Conservation (phyloP, 2,797 vertebrate species). For the Typhlichthys eigenmanni region DNA sequence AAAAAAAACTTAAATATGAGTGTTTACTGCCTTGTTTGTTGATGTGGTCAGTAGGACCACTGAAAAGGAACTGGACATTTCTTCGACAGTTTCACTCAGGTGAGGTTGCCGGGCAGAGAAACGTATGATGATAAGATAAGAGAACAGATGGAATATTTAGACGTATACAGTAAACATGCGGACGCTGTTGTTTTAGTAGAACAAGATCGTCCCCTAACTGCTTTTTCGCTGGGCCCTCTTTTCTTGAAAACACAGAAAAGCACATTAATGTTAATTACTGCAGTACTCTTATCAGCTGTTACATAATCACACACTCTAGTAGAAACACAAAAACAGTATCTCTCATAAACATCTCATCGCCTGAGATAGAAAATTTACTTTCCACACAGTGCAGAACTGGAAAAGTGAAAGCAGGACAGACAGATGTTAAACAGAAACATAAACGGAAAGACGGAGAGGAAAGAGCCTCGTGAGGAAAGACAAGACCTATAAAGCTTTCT, state of each 20-base stretch:
- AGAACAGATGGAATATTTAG: background rate
- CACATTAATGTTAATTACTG: background rate
- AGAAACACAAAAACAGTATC: conserved; percentile 20
- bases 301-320: conserved; percentile 24
- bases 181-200: conserved; percentile 45
- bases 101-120: conserved; percentile 1
- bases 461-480: conserved; percentile 1
- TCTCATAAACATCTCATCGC: conserved; percentile 16
- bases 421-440: background rate
- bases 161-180: conserved; percentile 7
- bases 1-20: conserved; percentile 9
- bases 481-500: conserved; percentile 33
- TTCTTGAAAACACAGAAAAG: conserved; percentile 34
- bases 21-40: conserved; percentile 39
- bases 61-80: conserved; percentile 5
- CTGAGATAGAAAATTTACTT: conserved; percentile 15
- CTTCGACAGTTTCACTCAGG: background rate
- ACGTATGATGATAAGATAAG: background rate
- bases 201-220: background rate
- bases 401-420: background rate
- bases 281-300: conserved; percentile 26
- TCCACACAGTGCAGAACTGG: background rate
- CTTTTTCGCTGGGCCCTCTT: conserved; percentile 28
- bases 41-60: conserved; percentile 6
- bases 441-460: background rate